Conservation (phyloP, 1,140 invertebrate species). For the Wasmannia auropunctata region DNA sequence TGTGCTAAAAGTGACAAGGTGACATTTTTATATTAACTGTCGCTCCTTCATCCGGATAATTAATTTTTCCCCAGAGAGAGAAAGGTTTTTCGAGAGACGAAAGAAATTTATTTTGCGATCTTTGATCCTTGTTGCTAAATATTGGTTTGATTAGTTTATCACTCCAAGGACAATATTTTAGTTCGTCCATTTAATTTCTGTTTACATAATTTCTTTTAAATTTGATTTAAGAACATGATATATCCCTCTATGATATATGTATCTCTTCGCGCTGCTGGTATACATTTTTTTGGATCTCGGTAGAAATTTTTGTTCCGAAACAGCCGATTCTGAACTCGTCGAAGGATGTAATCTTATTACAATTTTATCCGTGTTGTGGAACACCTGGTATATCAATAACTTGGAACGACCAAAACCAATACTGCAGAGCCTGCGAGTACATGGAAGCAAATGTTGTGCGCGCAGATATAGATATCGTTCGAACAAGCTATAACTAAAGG, state of each 20-base stretch:
- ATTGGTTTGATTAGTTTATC: neutral
- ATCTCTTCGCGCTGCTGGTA: neutral
- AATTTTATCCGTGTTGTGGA: neutral
- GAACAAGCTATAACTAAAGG: neutral
- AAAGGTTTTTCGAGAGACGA: neutral
- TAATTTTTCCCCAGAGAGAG: neutral
- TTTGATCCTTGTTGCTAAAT: neutral
- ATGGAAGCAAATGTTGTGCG: slow-evolving; percentile 9
- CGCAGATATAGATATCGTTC: neutral
- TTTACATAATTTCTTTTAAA: neutral
- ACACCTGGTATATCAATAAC: slow-evolving; percentile 41
- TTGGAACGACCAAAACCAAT: slow-evolving; percentile 4
- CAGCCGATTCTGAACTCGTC: no score
- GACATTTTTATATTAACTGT: neutral
- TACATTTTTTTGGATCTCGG: neutral
- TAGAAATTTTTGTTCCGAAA: neutral
- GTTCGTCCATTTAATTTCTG: neutral
- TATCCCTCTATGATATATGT: no score
- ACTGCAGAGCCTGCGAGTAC: neutral
- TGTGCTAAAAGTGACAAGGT: slow-evolving; percentile 7
- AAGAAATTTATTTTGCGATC: neutral
- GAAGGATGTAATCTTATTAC: neutral
- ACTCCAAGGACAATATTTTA: neutral
- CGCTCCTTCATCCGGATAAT: no score
- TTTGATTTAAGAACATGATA: neutral